phyloP scores from a whole-genome alignment of 1,140 invertebrate species.

The Drosophila kepulauana region DNA sequence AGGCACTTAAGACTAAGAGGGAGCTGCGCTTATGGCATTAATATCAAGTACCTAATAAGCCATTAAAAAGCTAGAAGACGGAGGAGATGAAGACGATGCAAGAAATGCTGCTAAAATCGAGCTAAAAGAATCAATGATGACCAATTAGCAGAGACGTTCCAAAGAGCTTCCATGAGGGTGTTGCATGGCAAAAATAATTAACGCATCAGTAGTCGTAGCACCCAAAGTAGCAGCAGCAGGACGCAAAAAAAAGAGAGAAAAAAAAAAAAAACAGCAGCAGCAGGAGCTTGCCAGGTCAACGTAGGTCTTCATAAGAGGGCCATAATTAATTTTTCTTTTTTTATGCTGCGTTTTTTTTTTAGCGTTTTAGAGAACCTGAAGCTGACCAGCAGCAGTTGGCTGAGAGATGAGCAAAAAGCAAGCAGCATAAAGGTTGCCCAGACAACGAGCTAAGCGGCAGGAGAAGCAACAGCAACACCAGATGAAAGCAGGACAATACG shows the following conservation, averaged over 20 bases:
- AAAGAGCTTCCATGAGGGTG: background rate
- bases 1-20: background rate
- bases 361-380: conserved; percentile 14
- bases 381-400: conserved; percentile 33
- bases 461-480: background rate
- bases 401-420: conserved; percentile 29
- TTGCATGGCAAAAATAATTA: conserved; percentile 47
- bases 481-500: conserved; percentile 26
- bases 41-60: conserved; percentile 41
- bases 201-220: conserved; percentile 18
- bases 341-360: background rate
- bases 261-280: background rate
- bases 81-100: background rate
- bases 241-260: background rate
- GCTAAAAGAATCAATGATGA: conserved; percentile 48
- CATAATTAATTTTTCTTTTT: conserved; percentile 69
- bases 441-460: conserved; percentile 58
- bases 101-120: conserved; percentile 18
- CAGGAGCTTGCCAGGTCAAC: conserved; percentile 38
- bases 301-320: conserved; percentile 54
- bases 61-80: conserved; percentile 23
- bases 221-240: background rate
- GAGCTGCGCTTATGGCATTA: conserved; percentile 16
- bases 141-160: conserved; percentile 33
- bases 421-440: conserved; percentile 45